phyloP scores from a whole-genome alignment of 2,888 invertebrate species.

The Tachina grossa region DNA sequence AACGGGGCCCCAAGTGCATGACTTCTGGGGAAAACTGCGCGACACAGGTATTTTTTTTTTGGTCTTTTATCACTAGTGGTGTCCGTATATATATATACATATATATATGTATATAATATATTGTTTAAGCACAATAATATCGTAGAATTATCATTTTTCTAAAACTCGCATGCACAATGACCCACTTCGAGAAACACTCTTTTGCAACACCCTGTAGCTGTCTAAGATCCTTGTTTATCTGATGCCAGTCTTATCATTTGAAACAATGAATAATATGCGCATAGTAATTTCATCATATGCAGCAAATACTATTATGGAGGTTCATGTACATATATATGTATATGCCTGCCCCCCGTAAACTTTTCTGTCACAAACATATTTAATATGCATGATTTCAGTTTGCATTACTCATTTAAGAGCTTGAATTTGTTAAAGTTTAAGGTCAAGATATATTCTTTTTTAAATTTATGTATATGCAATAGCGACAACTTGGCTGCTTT shows the following conservation, averaged over 20 bases:
- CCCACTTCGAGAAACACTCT: too few species aligned
- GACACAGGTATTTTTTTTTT: too few species aligned
- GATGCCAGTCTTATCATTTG: background rate
- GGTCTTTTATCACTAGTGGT: too few species aligned
- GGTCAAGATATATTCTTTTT: conserved; percentile 57
- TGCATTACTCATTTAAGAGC: conserved; percentile 36
- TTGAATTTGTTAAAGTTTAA: conserved; percentile 60
- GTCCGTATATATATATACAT: too few species aligned
- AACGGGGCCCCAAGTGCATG: too few species aligned
- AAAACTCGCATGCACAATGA: background rate
- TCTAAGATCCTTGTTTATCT: background rate
- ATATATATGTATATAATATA: too few species aligned
- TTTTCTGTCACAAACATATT: background rate
- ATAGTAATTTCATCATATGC: background rate
- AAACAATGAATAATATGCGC: conserved; percentile 12
- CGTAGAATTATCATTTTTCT: background rate
- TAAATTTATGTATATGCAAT: conserved; percentile 47
- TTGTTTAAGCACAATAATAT: too few species aligned
- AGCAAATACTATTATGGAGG: too few species aligned
- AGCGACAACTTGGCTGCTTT: conserved; percentile 5
- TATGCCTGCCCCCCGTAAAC: background rate
- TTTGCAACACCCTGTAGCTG: background rate
- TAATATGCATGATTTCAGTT: conserved; percentile 19
- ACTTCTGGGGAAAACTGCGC: too few species aligned
- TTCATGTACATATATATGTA: background rate